Conservation (phyloP, 2,888 invertebrate species). For the Perizoma affinitatum region DNA sequence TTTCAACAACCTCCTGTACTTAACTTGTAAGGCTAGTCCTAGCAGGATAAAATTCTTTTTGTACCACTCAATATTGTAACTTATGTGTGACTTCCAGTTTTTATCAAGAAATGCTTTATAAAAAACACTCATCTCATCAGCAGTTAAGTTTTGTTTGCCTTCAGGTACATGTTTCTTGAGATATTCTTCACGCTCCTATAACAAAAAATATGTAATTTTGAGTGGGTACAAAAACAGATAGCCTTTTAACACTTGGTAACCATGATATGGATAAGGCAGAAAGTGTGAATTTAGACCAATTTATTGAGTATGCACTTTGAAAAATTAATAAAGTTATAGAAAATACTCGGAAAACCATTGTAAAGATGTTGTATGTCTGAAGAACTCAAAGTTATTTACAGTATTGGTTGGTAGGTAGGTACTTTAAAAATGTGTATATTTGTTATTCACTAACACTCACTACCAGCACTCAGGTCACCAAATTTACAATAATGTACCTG, state of each 20-base stretch:
- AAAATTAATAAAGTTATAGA: background rate
- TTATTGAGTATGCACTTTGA: background rate
- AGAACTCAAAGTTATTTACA: too few relatives aligned
- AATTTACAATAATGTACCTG: too few relatives aligned
- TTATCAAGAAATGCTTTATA: conserved; percentile 93
- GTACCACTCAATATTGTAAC: conserved; percentile 94
- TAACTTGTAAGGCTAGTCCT: conserved; percentile 85
- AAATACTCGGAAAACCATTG: background rate
- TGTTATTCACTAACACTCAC: too few relatives aligned
- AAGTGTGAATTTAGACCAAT: background rate
- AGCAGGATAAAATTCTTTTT: conserved; percentile 88
- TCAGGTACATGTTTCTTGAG: conserved; percentile 75
- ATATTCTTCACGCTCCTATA: conserved; percentile 84
- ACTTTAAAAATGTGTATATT: too few relatives aligned
- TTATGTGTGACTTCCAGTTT: conserved; percentile 89
- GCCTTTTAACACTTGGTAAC: conserved; percentile 10
- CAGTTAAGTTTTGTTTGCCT: conserved; percentile 83
- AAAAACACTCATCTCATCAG: conserved; percentile 95
- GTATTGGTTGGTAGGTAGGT: too few relatives aligned
- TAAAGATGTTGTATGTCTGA: too few relatives aligned
- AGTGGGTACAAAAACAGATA: conserved; percentile 13
- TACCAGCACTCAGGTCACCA: too few relatives aligned
- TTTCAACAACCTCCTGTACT: conserved; percentile 68
- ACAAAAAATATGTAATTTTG: conserved; percentile 16
- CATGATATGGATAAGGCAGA: conserved; percentile 11